Conservation (phyloP, 1,140 invertebrate species). For the Cyrtorhinus lividipennis region DNA sequence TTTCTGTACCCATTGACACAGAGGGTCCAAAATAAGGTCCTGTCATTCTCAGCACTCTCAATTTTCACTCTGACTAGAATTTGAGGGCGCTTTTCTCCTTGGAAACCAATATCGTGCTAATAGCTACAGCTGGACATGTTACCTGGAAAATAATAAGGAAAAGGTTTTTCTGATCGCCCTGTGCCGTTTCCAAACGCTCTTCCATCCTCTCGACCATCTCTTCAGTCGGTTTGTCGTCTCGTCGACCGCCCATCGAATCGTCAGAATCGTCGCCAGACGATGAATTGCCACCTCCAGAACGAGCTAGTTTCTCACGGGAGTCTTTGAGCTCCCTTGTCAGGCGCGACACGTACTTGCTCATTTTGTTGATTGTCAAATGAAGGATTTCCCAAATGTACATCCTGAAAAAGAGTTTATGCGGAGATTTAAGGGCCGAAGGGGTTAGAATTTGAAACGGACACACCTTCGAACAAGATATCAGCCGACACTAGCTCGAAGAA, state of each 20-base stretch:
- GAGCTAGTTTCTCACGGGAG: slow-evolving; percentile 66
- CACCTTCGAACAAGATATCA: too few species aligned
- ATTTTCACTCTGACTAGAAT: too few species aligned
- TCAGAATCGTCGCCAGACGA: slow-evolving; percentile 53
- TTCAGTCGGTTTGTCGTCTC: slow-evolving; percentile 65
- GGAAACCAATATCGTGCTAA: too few species aligned
- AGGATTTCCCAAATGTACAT: slow-evolving; percentile 96
- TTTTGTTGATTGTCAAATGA: slow-evolving; percentile 89
- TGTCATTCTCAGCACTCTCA: too few species aligned
- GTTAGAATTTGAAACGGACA: background rate
- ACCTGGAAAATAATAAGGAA: slow-evolving; percentile 94
- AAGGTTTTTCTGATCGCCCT: slow-evolving; percentile 91
- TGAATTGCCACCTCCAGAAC: slow-evolving; percentile 63
- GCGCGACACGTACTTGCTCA: slow-evolving; percentile 87
- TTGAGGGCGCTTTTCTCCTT: too few species aligned
- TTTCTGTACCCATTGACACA: too few species aligned
- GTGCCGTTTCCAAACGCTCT: slow-evolving; percentile 81
- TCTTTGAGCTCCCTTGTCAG: slow-evolving; percentile 71
- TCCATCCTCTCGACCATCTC: slow-evolving; percentile 90
- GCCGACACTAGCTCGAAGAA: too few species aligned
- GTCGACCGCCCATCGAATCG: slow-evolving; percentile 29
- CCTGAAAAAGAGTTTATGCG: slow-evolving; percentile 37
- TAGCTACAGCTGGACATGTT: too few species aligned
- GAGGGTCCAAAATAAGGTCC: too few species aligned
- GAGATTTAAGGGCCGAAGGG: background rate